Conservation (phyloP, 2,113 vertebrate genomes). For the Pionites leucogaster region DNA sequence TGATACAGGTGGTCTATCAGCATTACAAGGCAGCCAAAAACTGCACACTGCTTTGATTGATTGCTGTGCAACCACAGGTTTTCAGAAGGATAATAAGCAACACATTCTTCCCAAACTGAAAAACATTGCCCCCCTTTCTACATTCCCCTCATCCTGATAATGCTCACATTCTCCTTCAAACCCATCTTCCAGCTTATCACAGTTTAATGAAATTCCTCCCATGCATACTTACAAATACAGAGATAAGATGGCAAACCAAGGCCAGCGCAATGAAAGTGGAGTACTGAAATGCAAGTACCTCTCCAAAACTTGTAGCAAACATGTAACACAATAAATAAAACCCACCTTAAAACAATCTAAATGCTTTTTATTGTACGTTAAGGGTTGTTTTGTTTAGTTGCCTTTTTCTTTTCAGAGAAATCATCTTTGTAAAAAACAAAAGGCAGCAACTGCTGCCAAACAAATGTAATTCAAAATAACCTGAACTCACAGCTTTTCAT, state of each 20-base stretch:
- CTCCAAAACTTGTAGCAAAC: slow-evolving; percentile 7
- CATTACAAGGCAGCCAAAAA: background rate
- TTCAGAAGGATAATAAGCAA: background rate
- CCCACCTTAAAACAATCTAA: background rate
- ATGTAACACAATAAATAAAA: slow-evolving; percentile 10
- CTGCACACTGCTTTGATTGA: background rate
- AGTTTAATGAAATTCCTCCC: slow-evolving; percentile 40
- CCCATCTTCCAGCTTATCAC: slow-evolving; percentile 10
- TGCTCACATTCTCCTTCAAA: background rate
- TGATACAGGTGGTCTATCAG: background rate
- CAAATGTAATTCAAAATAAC: background rate
- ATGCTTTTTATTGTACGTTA: slow-evolving; percentile 8
- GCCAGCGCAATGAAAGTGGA: background rate
- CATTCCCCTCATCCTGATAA: slow-evolving; percentile 8
- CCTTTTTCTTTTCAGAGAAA: background rate
- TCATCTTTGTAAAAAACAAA: background rate
- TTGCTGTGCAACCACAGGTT: background rate
- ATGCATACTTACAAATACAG: slow-evolving; percentile 9
- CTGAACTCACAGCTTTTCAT: background rate
- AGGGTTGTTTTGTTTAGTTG: background rate
- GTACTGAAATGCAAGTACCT: slow-evolving; percentile 12
- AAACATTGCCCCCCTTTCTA: background rate
- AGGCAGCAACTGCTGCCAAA: background rate
- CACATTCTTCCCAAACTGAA: background rate
- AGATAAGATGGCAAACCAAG: slow-evolving; percentile 13